Base-by-base conservation (phyloP, 2,797 vertebrate species). In the Scleropages formosus region DNA sequence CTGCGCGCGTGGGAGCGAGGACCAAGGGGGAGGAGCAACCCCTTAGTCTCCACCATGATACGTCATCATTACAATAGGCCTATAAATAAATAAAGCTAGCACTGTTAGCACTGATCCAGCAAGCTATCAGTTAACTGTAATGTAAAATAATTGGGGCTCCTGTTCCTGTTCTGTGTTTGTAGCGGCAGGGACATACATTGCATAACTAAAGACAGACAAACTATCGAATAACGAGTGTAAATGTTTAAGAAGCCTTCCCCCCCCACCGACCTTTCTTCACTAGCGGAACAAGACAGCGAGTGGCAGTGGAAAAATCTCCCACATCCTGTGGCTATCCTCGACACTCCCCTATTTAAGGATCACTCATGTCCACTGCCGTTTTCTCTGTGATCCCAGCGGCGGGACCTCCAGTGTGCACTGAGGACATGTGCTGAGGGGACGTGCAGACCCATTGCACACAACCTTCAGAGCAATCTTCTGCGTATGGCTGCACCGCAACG, bases 301-400 rank as follows among this genome's bases (percentile, higher is more conserved):
- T 76, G 83, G 26, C 79, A 82, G 80, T 0, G 87, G 91, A 91
- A 91, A 91, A 91, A 88, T 87, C 83, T 47, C 44, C 63, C 60
- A 80, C 85, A 79, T 83, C 83, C 31, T 13, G 46, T 60, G 27
- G 12, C 8, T 77, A 44, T 79, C 77, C 84, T 83, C 83, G 87
- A 89, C 83, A 86, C 82, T 27, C 80, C 73, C 75, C 72, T 31
- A 77, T 39, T 65, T 82, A 70, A 72, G 20, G 20, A 58, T n/a
- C 20, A 46, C 83, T 78, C 60, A 15, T 58, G 20, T 27, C 60
- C 75, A 78, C 85, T 84, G 87, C 6, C 39, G 31, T 6, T 39
- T 2, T n/a, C n/a, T n/a, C n/a, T n/a, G n/a, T n/a, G n/a, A n/a
- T 85, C 85, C 13, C 53, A 82, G 84, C 60, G 12, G n/a, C 63